phyloP scores from a whole-genome alignment of 1,140 invertebrate genomes.

The Drosophila kohkoa region DNA sequence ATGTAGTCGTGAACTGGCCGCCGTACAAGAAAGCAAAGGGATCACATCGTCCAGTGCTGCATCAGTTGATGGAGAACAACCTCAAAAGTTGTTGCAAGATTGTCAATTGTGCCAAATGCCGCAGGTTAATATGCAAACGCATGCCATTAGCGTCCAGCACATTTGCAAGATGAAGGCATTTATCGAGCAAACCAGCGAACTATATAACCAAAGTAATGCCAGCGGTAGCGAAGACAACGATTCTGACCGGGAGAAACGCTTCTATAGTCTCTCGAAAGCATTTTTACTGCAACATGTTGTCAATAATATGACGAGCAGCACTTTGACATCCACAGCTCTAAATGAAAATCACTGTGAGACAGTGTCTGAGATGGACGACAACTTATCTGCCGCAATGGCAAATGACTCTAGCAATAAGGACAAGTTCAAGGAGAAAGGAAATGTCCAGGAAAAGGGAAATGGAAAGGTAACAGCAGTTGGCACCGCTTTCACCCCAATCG shows the following conservation, averaged over 20 bases:
- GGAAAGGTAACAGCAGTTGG: not conserved
- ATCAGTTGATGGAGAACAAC: conserved; percentile 12
- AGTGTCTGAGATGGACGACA: not conserved
- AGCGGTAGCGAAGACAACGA: conserved; percentile 65
- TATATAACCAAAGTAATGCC: conserved; percentile 58
- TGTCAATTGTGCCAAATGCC: conserved; percentile 76
- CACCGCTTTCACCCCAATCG: not conserved
- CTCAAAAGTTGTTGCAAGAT: conserved; percentile 42
- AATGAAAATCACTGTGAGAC: not conserved
- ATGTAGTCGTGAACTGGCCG: not conserved
- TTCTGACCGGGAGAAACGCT: conserved; percentile 55
- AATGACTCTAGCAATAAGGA: not conserved
- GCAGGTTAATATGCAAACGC: conserved; percentile 78
- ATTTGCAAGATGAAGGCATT: conserved; percentile 71
- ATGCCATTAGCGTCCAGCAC: conserved; percentile 73
- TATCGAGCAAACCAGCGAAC: conserved; percentile 64
- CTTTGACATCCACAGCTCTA: not conserved
- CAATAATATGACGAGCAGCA: conserved; percentile 33
- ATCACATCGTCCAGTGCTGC: not conserved
- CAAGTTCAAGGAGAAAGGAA: not conserved
- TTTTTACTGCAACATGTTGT: conserved; percentile 70
- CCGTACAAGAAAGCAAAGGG: conserved; percentile 14
- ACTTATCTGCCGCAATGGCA: not conserved
- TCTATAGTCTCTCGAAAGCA: conserved; percentile 65
- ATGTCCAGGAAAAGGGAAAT: not conserved